These are phyloP conservation scores for Drosophila pullipes DNA, from an alignment of 2,888 invertebrate species.

Conservation along the genomic window DNA sequence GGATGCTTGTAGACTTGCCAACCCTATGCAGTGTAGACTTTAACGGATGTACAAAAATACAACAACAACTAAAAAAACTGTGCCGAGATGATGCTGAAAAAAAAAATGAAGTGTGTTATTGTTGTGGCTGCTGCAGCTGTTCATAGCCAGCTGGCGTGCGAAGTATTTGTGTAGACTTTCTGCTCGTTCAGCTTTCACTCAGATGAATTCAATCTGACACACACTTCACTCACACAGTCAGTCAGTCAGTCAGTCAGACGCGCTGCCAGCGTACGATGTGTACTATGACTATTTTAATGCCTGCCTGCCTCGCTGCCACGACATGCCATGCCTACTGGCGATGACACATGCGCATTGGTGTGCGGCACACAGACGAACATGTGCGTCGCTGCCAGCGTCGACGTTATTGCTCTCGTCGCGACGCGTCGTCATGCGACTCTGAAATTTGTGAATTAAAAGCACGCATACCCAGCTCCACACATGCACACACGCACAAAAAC, in stretches of 20 bases:
- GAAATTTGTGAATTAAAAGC: constrained; percentile 61
- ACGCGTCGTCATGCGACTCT: constrained; percentile 31
- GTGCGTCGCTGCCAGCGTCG: constrained; percentile 41
- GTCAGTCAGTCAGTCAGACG: constrained; percentile 23
- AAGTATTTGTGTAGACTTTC: constrained; percentile 20
- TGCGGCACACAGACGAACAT: constrained; percentile 18
- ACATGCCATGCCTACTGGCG: constrained; percentile 1
- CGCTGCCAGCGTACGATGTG: constrained; percentile 16
- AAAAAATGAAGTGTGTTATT: constrained; percentile 4
- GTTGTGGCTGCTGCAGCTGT: constrained; percentile 20
- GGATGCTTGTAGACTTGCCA: constrained; percentile 45
- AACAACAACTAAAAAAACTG: not conserved
- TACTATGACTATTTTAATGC: constrained; percentile 12
- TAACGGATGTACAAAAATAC: not conserved
- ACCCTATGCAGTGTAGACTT: constrained; percentile 48
- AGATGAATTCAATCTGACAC: constrained; percentile 1
- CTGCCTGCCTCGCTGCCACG: not conserved
- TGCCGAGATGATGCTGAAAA: constrained; percentile 8
- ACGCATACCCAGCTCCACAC: constrained; percentile 13
- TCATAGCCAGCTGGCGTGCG: constrained; percentile 33
- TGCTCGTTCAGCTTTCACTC: constrained; percentile 3
- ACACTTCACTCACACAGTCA: constrained; percentile 2
- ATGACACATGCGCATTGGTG: constrained; percentile 46
- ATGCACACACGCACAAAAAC: constrained; percentile 3
- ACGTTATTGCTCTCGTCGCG: constrained; percentile 28